Conservation (phyloP, 2,113 vertebrate species). For the Anthoscopus minutus region DNA sequence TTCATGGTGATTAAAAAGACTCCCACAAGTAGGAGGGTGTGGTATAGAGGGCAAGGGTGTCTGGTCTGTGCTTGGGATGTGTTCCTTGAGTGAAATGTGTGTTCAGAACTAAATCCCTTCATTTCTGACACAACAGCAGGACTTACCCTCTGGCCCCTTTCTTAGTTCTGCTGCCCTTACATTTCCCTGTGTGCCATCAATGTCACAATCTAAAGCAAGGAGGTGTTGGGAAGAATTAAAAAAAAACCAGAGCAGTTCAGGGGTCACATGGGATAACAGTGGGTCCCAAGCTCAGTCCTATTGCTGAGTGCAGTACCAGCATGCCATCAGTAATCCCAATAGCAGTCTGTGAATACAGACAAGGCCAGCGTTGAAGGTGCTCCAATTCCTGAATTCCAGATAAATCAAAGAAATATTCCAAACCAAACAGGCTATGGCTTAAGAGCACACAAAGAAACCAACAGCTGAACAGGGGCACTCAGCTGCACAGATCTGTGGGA, state of each 20-base stretch:
- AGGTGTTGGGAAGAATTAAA: neutral
- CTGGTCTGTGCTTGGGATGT: neutral
- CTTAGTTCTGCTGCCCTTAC: neutral
- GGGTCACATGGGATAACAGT: accelerated
- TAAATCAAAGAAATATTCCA: neutral
- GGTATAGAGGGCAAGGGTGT: neutral
- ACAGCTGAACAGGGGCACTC: no score
- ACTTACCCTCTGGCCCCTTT: neutral
- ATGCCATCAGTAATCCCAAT: accelerated
- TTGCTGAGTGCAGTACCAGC: neutral
- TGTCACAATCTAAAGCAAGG: neutral
- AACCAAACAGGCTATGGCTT: neutral
- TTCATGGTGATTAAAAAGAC: neutral
- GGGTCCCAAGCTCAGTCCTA: accelerated
- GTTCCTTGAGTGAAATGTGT: neutral
- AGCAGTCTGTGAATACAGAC: neutral
- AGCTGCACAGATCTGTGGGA: accelerated
- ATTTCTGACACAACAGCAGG: neutral
- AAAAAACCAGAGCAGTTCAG: neutral
- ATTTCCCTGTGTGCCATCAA: neutral
- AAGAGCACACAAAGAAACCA: neutral
- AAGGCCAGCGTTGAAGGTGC: neutral
- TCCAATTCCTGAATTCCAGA: neutral
- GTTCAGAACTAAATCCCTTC: neutral
- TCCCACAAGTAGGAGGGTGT: neutral